Percentiles rank a stretch among this genome's conserved stretches.
These are phyloP conservation scores for Heliocidaris erythrogramma DNA, from an alignment of 35 echinoderm and acorn worm species.

Conservation along the genomic window DNA sequence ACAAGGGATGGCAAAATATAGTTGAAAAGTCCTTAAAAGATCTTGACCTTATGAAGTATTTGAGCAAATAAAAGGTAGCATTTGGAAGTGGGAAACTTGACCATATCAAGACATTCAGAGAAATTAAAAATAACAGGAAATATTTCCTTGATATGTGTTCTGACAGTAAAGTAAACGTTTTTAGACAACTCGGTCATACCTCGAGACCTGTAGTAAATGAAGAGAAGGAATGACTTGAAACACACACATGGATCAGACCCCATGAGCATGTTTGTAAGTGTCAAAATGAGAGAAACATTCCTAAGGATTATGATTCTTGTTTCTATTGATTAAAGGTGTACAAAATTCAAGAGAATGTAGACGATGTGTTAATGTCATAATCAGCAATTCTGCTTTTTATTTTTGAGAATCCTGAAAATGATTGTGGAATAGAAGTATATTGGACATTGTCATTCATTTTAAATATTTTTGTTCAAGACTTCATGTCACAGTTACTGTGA, in stretches of 20 bases:
- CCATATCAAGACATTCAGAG: background rate
- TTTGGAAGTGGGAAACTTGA: background rate
- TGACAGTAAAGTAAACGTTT: background rate
- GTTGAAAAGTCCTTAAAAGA: constrained; percentile 77
- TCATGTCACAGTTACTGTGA: no score
- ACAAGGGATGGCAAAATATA: constrained; percentile 87
- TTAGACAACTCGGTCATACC: background rate
- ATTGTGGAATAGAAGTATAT: no score
- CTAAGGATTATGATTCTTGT: background rate
- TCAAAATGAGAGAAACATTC: background rate
- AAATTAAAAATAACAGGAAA: background rate
- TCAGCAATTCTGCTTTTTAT: no score
- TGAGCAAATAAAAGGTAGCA: constrained; percentile 11
- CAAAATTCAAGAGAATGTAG: no score
- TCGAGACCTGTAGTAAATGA: no score
- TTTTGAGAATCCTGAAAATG: no score
- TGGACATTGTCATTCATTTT: no score
- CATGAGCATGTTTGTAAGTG: background rate
- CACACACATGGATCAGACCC: background rate
- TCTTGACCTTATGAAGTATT: constrained; percentile 82
- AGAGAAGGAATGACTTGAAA: background rate
- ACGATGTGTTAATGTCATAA: no score
- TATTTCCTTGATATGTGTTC: background rate
- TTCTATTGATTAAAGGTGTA: no score
- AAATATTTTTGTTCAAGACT: no score